Evolutionary conservation across 2,113 vertebrate species (phyloP).

Genomic region (Strix aluco): DNA sequence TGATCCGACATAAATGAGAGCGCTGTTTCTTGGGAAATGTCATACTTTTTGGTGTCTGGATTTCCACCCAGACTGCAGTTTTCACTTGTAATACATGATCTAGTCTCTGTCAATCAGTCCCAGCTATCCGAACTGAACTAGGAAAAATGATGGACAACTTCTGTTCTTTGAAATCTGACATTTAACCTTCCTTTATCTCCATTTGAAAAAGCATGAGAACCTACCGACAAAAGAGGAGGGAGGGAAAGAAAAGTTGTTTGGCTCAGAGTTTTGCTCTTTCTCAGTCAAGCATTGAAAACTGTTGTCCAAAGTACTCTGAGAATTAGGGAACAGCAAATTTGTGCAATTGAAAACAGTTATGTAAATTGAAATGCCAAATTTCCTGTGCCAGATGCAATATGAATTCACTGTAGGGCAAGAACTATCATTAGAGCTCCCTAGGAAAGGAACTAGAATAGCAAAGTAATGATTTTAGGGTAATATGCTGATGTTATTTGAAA

Average conservation of each 20-base stretch:
- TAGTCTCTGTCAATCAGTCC: neutral
- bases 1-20: neutral
- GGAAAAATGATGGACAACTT: neutral
- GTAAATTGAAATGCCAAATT: slow-evolving; percentile 61
- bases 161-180: neutral
- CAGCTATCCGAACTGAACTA: neutral
- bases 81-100: neutral
- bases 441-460: slow-evolving; percentile 57
- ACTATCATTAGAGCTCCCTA: slow-evolving; percentile 56
- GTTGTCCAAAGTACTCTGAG: slow-evolving; percentile 19
- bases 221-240: neutral
- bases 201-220: neutral
- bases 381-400: slow-evolving; percentile 62
- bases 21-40: neutral
- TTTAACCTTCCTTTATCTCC: neutral
- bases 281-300: slow-evolving; percentile 34
- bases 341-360: slow-evolving; percentile 56
- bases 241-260: neutral
- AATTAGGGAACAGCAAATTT: slow-evolving; percentile 53
- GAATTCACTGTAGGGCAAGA: slow-evolving; percentile 63
- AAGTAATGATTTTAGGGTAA: slow-evolving; percentile 67
- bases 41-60: neutral
- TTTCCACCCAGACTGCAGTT: neutral
- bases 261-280: slow-evolving; percentile 14
- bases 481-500: slow-evolving; percentile 63